phyloP scores from a whole-genome alignment of 1,140 invertebrate genomes.

The Heliconius eleuchia region DNA sequence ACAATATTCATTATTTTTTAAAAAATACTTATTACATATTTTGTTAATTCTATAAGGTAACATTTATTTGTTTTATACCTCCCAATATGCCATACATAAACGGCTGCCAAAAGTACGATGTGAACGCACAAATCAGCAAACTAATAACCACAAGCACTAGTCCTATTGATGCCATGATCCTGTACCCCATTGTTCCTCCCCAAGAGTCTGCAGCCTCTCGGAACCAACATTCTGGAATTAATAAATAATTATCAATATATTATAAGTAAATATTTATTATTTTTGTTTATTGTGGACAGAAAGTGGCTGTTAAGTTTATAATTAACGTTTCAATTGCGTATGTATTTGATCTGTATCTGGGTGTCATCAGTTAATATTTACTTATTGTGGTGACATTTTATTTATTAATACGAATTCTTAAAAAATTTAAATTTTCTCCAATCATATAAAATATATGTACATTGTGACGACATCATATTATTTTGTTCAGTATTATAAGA shows the following conservation, averaged over 20 bases:
- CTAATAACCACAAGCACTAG: constrained; percentile 53
- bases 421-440: too few species aligned
- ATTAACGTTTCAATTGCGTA: too few species aligned
- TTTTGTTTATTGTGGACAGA: neutral
- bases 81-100: constrained; percentile 66
- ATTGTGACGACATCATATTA: too few species aligned
- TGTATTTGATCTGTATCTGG: too few species aligned
- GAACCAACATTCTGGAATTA: constrained; percentile 75
- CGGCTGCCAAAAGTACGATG: constrained; percentile 55
- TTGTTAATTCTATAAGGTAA: too few species aligned
- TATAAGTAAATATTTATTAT: neutral
- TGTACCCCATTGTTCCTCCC: constrained; percentile 63
- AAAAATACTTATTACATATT: too few species aligned
- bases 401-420: too few species aligned
- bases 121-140: constrained; percentile 58
- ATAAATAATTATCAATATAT: neutral
- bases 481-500: too few species aligned
- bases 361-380: too few species aligned
- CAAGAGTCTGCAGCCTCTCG: constrained; percentile 76
- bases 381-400: too few species aligned
- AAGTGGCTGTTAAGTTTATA: neutral
- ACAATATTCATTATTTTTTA: too few species aligned
- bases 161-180: constrained; percentile 66
- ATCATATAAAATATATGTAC: too few species aligned
- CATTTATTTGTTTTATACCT: constrained; percentile 47